Conservation (phyloP, 1,140 invertebrate genomes). For the Panonychus citri region DNA sequence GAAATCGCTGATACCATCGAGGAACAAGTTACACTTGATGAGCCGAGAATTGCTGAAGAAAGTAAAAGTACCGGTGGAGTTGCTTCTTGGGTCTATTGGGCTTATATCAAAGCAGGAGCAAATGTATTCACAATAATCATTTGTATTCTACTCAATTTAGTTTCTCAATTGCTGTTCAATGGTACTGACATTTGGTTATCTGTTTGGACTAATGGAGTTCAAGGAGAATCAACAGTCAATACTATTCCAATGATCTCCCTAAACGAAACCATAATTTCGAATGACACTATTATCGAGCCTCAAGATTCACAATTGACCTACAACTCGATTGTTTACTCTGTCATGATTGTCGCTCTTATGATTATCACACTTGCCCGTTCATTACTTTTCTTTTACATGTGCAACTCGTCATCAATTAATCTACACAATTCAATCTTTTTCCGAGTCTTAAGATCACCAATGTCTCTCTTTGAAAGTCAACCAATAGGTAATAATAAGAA, state of each 20-base stretch:
- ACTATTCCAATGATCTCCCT: too few species aligned
- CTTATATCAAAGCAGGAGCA: slow-evolving; percentile 3
- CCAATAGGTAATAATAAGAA: slow-evolving; percentile 35
- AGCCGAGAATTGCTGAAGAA: slow-evolving; percentile 12
- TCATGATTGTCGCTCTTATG: slow-evolving; percentile 19
- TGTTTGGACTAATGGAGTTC: slow-evolving; percentile 8
- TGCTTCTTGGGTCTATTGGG: slow-evolving; percentile 5
- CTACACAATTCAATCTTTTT: slow-evolving; percentile 62
- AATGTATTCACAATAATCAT: background rate
- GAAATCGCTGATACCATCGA: background rate
- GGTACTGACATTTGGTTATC: slow-evolving; percentile 15
- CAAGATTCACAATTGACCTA: background rate
- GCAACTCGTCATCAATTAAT: slow-evolving; percentile 46
- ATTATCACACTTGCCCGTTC: slow-evolving; percentile 29
- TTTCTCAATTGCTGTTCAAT: slow-evolving; percentile 14
- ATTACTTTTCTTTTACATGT: slow-evolving; percentile 45
- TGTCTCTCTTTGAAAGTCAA: slow-evolving; percentile 69
- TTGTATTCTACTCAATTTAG: background rate
- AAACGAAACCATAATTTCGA: background rate
- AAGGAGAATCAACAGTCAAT: background rate
- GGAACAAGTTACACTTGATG: background rate
- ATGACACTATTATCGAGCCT: background rate
- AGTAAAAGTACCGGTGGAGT: slow-evolving; percentile 10
- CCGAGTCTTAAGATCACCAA: slow-evolving; percentile 49
- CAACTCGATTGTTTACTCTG: slow-evolving; percentile 4